Evolutionary conservation across 2,888 invertebrate genomes (phyloP).

Genomic region (Hyposoter dolosus): DNA sequence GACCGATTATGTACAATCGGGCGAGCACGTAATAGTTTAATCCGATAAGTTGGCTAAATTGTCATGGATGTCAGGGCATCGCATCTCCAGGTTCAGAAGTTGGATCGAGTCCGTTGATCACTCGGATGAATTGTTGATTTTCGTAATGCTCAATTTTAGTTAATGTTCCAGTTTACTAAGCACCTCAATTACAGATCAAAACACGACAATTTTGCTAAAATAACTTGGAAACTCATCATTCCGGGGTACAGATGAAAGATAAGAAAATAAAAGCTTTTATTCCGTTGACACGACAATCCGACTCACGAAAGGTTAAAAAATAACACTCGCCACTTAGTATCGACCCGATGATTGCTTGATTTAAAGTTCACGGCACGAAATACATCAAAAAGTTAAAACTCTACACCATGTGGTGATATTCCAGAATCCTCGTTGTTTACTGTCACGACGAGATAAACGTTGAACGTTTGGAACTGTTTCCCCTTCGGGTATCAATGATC

Average conservation of each 20-base stretch:
- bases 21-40: conserved; percentile 11
- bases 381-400: not conserved
- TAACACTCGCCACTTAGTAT: conserved; percentile 9
- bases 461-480: not conserved
- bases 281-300: conserved; percentile 7
- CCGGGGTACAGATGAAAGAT: not conserved
- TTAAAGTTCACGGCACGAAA: conserved; percentile 20
- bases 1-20: not conserved
- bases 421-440: not conserved
- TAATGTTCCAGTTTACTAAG: conserved; percentile 3
- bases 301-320: not conserved
- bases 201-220: not conserved
- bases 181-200: conserved; percentile 8
- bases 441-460: not conserved
- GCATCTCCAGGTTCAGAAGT: not conserved
- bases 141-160: not conserved
- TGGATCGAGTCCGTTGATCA: not conserved
- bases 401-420: not conserved
- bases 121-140: not conserved
- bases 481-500: not conserved
- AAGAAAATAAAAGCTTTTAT: not conserved
- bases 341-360: not conserved
- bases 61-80: conserved; percentile 31
- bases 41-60: not conserved
- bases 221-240: conserved; percentile 16